Evolutionary conservation across 2,797 vertebrate genomes (phyloP).

Genomic region (Clamator glandarius): DNA sequence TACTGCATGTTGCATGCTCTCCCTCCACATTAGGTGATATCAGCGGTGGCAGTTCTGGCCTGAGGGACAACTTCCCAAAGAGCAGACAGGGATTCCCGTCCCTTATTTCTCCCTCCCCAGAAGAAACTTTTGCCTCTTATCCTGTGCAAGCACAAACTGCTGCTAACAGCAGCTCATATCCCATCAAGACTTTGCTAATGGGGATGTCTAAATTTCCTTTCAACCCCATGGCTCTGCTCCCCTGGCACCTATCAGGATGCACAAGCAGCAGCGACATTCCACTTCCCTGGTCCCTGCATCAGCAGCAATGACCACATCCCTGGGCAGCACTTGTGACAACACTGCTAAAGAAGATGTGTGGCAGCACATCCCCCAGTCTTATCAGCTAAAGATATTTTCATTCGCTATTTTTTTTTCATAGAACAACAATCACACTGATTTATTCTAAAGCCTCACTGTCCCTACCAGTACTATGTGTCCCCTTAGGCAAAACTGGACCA

Average conservation of each 20-base stretch:
- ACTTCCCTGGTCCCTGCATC: not conserved
- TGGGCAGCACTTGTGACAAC: not conserved
- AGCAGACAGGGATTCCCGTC: not conserved
- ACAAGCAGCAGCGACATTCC: not conserved
- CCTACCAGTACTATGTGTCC: not conserved
- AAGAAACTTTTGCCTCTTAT: not conserved
- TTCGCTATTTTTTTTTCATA: not conserved
- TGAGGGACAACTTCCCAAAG: not conserved
- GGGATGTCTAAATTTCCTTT: not conserved
- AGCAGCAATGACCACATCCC: not conserved
- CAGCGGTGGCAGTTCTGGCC: not conserved
- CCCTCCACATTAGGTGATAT: not conserved
- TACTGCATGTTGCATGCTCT: fast-evolving
- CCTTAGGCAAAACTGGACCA: not conserved
- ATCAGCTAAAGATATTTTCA: not conserved
- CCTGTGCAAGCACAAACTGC: not conserved
- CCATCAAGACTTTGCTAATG: not conserved
- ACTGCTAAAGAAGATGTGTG: not conserved
- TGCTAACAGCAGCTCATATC: not conserved
- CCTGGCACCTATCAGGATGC: not conserved
- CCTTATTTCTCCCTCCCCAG: not conserved
- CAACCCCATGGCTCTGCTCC: not conserved
- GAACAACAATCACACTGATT: not conserved
- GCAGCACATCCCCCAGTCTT: not conserved
- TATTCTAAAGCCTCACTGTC: not conserved